Evolutionary conservation across 2,888 invertebrate species (phyloP), one percentile per base, ranked within the genome.

Genomic region (Agonopterix subpropinquella): DNA sequence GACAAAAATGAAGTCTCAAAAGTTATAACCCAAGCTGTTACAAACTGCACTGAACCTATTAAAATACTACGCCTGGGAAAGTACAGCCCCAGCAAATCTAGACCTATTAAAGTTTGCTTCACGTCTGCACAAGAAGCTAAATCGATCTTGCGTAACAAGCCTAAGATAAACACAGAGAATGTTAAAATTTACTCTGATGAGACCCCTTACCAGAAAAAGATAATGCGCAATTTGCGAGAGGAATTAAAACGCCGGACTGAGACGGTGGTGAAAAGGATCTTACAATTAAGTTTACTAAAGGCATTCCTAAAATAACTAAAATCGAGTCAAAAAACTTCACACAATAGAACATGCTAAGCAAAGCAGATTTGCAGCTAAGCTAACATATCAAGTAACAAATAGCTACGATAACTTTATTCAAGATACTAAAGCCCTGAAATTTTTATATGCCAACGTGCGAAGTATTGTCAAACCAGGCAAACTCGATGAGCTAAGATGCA

Each of bases 61-160:
- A 44, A 44, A 44, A 44, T 35, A n/a, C 18, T 44, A 3, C 44
- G 44, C 3, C 10, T 44, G 5, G 44, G 44, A 44, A 44, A 44
- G n/a, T 44, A 44, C 11, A 44, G 5, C 3, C 3, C 10, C 7
- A n/a, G 35, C 3, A 44, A 44, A 35, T 10, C 10, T 5, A 5
- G 44, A 28, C 44, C 44, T 5, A 28, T 44, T 4, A 44, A 44
- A 44, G 44, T 44, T 35, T 35, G 28, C n/a, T 44, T 35, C 11
- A 11, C 3, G 11, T 9, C 44, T 3, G 8, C 28, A 5, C 8
- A 44, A 4, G 35, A n/a, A 35, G 44, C 44, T 10, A 44, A 44
- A 11, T 18, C 44, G n/a, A 44, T 44, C n/a, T 11, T 44, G 35
- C 44, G 44, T 2, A 44, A 44, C 11, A 44, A 35, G 35, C n/a